Percentiles rank a stretch among this genome's conserved stretches.
These are phyloP conservation scores for Myiotriccus ornatus DNA, from an alignment of 2,797 vertebrate genomes.

Conservation along the genomic window DNA sequence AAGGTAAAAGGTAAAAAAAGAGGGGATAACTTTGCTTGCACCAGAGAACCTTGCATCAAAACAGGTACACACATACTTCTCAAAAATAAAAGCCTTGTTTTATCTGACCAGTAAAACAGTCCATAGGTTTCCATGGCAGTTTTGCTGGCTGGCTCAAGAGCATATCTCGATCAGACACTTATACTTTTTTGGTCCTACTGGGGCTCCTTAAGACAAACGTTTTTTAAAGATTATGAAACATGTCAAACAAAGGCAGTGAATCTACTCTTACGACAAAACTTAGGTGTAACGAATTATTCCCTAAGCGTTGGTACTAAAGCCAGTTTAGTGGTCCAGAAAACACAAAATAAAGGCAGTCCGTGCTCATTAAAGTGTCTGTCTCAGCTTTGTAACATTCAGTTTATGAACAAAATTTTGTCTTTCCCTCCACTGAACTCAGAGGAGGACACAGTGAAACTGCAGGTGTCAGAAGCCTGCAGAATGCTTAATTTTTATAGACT, in stretches of 20 bases:
- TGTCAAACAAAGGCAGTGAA: background rate
- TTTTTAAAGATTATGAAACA: background rate
- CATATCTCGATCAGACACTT: fast-evolving
- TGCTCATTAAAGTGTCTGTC: background rate
- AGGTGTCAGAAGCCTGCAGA: background rate
- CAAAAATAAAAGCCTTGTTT: background rate
- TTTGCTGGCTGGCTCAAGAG: background rate
- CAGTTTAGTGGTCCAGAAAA: background rate
- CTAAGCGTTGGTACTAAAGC: background rate
- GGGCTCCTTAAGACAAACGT: background rate
- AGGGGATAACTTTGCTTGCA: background rate
- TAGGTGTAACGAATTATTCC: background rate
- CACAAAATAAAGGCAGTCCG: background rate
- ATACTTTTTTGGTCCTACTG: background rate
- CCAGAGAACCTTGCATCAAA: background rate
- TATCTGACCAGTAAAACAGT: background rate
- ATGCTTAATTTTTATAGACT: background rate
- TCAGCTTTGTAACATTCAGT: background rate
- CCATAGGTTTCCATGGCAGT: background rate
- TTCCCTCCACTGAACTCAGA: background rate
- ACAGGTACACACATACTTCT: background rate
- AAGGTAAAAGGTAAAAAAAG: background rate
- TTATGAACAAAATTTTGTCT: background rate
- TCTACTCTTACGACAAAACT: background rate
- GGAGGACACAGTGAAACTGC: background rate